Conservation (phyloP, 2,888 invertebrate genomes). For the Eilema sororculum region DNA sequence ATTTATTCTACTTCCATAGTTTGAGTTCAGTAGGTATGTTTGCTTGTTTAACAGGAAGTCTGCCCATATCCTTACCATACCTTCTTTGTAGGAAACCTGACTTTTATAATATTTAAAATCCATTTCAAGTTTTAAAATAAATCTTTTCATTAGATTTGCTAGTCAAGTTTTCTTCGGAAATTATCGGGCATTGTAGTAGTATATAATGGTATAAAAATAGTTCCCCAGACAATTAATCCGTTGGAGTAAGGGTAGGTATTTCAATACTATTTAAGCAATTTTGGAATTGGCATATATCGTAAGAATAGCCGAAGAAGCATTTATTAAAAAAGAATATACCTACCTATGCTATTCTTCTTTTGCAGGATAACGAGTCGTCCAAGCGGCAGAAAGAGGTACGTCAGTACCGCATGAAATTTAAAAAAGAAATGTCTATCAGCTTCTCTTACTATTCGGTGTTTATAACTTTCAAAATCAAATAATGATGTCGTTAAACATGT, state of each 20-base stretch:
- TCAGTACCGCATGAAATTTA: slow-evolving; percentile 44
- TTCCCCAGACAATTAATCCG: too few relatives aligned
- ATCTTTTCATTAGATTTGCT: neutral
- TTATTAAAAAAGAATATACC: slow-evolving; percentile 24
- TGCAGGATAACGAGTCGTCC: slow-evolving; percentile 49
- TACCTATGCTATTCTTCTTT: slow-evolving; percentile 48
- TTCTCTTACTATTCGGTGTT: slow-evolving; percentile 28
- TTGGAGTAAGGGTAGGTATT: too few relatives aligned
- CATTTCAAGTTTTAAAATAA: neutral
- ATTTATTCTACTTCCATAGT: neutral
- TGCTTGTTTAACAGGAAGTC: too few relatives aligned
- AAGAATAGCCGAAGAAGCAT: slow-evolving; percentile 12
- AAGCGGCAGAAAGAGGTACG: slow-evolving; percentile 54
- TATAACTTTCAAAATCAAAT: slow-evolving; percentile 39
- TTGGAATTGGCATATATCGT: neutral
- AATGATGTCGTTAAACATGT: slow-evolving; percentile 6
- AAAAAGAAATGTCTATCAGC: slow-evolving; percentile 11
- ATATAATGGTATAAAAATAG: too few relatives aligned
- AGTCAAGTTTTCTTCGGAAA: neutral
- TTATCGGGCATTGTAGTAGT: neutral
- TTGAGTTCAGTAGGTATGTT: too few relatives aligned
- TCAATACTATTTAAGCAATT: neutral
- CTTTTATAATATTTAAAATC: neutral
- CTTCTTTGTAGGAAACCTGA: too few relatives aligned
- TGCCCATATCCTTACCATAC: too few relatives aligned